Percentiles rank a stretch among this genome's conserved stretches.
phyloP scores from a whole-genome alignment of 2,113 vertebrate genomes.

The Dromaius novaehollandiae region DNA sequence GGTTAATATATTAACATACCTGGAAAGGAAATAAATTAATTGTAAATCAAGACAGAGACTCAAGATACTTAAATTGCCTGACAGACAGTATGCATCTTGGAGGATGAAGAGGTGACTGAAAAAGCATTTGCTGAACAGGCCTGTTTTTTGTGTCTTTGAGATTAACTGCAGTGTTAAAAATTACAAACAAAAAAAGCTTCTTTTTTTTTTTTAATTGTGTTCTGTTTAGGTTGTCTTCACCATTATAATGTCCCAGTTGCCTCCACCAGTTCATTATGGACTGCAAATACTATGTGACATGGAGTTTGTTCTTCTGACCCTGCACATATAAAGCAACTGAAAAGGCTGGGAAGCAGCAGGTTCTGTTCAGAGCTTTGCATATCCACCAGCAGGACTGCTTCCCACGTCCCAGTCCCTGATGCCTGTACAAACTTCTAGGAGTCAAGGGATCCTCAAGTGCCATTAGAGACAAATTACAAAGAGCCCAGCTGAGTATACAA shows the following conservation, averaged over 20 bases:
- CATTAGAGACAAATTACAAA: neutral
- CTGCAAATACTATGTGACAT: conserved; percentile 31
- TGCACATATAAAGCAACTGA: neutral
- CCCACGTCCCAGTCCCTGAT: neutral
- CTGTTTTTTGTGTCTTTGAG: neutral
- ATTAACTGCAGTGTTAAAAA: conserved; percentile 9
- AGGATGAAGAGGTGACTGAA: neutral
- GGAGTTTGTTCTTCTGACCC: conserved; percentile 39
- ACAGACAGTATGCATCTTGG: neutral
- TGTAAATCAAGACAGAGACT: neutral
- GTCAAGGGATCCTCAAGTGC: neutral
- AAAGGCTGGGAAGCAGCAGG: neutral
- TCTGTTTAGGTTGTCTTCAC: conserved; percentile 27
- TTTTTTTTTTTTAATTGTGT: neutral
- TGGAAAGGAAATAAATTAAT: neutral
- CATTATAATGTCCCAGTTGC: conserved; percentile 25
- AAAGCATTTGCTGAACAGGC: neutral
- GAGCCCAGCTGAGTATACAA: neutral
- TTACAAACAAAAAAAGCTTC: neutral
- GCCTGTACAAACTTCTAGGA: neutral
- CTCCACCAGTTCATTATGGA: conserved; percentile 57
- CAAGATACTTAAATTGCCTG: neutral
- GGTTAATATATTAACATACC: neutral
- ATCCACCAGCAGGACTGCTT: neutral
- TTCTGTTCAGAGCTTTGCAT: neutral